Evolutionary conservation across 2,113 vertebrate genomes (phyloP).

Genomic region (Xenotilapia longispinis): DNA sequence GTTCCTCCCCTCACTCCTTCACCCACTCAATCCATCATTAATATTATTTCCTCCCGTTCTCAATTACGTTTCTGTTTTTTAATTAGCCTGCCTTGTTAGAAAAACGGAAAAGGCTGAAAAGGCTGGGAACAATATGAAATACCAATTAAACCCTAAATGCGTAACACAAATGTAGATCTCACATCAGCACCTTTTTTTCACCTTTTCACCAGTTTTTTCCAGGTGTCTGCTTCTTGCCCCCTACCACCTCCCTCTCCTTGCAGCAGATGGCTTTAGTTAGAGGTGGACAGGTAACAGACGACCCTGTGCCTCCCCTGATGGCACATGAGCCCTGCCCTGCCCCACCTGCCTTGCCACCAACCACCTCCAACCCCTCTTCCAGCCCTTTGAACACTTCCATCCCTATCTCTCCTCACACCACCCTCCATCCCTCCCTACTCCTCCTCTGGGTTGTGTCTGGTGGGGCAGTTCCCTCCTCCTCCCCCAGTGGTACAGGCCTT

Average conservation of each 20-base stretch:
- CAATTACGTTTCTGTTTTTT: conserved; percentile 21
- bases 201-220: neutral
- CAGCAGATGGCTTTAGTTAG: conserved; percentile 70
- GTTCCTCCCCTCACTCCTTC: neutral
- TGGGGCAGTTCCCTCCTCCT: neutral
- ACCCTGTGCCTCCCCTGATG: conserved; percentile 44
- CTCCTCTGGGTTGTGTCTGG: conserved; percentile 39
- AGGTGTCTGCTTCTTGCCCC: neutral
- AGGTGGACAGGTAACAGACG: conserved; percentile 74
- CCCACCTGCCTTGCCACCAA: neutral
- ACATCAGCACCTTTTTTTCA: neutral
- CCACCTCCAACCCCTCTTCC: neutral
- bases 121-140: conserved; percentile 11
- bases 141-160: conserved; percentile 26
- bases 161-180: conserved; percentile 15
- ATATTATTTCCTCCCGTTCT: conserved; percentile 35
- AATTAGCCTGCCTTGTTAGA: conserved; percentile 35
- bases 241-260: conserved; percentile 2
- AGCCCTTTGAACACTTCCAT: neutral
- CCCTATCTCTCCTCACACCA: conserved; percentile 3
- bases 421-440: neutral
- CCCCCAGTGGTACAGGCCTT: conserved; percentile 66
- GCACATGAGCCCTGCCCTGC: conserved; percentile 42
- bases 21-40: conserved; percentile 28
- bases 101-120: conserved; percentile 8